These are phyloP conservation scores for Onthophagus sagittarius DNA, from an alignment of 2,888 invertebrate species.

Conservation along the genomic window DNA sequence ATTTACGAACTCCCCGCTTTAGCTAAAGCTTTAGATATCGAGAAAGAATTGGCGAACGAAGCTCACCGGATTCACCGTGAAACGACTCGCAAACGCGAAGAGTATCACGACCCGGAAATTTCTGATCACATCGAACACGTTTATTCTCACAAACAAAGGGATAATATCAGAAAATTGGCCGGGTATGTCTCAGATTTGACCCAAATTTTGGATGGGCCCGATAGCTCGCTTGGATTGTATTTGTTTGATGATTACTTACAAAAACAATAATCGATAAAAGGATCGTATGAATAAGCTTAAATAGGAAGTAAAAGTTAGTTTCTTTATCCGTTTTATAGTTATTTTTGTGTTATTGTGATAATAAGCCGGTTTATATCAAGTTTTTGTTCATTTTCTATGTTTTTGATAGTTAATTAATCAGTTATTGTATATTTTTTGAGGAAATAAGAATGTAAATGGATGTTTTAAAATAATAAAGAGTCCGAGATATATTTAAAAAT, in stretches of 20 bases:
- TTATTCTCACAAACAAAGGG: slow-evolving; percentile 67
- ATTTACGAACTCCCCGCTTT: slow-evolving; percentile 67
- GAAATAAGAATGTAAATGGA: not conserved
- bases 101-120: slow-evolving; percentile 65
- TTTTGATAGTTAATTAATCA: not conserved
- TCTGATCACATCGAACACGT: slow-evolving; percentile 74
- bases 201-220: slow-evolving; percentile 57
- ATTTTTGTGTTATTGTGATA: not conserved
- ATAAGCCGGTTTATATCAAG: too few species aligned
- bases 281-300: not conserved
- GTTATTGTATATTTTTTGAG: not conserved
- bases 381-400: too few species aligned
- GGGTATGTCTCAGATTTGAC: slow-evolving; percentile 72
- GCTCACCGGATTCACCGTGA: slow-evolving; percentile 66
- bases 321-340: not conserved
- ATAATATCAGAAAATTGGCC: slow-evolving; percentile 64
- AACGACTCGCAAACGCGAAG: slow-evolving; percentile 55
- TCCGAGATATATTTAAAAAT: not conserved
- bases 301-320: not conserved
- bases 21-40: slow-evolving; percentile 69
- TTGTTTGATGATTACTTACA: slow-evolving; percentile 69
- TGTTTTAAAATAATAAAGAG: not conserved
- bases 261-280: slow-evolving; percentile 31
- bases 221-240: slow-evolving; percentile 64
- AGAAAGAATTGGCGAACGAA: slow-evolving; percentile 66